Evolutionary conservation across 2,888 invertebrate genomes (phyloP), one percentile per base, ranked within the genome.

Genomic region (Lithophane socia): DNA sequence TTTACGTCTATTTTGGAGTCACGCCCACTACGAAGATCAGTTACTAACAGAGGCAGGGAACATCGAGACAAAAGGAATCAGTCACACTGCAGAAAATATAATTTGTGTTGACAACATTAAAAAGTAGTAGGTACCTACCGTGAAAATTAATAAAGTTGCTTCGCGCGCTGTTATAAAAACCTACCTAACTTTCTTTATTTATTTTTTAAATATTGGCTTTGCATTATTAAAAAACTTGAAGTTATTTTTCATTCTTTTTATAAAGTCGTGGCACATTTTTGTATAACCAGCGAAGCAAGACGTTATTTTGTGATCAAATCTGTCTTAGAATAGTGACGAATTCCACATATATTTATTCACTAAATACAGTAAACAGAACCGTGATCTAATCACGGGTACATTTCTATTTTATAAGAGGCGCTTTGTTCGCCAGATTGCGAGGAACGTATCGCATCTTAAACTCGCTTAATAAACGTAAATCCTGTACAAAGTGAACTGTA

Each of bases 381-480:
- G 47, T 49, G 42, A 85, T 74, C 60, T 70, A 73, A 73, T 73
- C 82, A 68, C 67, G 21, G 24, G 42, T 16, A 61, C 73, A 73
- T 69, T 60, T 66, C 70, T 37, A 58, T 18, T 70, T 29, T 65
- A 47, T 77, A 61, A 67, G 63, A 13, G 54, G 73, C 66, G 71
- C 84, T 85, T 78, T 82, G 83, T 87, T 83, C 65, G 42, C 79
- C 78, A 80, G 82, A 86, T 87, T 80, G 72, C 82, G 78, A 78
- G 77, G 73, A 79, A 81, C 82, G 87, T 87, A 87, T 90, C 87
- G 88, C 89, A 89, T 90, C 89, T 90, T 90, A 90, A 90, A 90
- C 88, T 90, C 90, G 90, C 92, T 94, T 94, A 94, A 93, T 94
- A 94, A 94, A 94, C 92, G 92, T 93, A 94, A 94, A 94, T 94